These are phyloP conservation scores for Diadema setosum DNA, from an alignment of 35 echinoderm and acorn worm species.

Conservation along the genomic window DNA sequence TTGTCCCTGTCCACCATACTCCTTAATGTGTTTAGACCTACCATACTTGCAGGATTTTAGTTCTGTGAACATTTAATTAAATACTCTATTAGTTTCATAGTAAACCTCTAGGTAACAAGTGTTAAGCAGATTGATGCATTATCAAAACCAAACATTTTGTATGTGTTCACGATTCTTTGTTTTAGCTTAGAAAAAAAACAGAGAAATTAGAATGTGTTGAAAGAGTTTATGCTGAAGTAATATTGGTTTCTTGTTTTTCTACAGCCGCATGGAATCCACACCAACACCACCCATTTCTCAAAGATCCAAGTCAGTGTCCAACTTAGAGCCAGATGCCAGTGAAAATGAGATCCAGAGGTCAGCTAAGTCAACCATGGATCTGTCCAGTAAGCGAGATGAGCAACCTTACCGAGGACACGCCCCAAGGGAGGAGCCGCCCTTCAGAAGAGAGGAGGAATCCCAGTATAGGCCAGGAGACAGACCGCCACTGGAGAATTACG, in stretches of 20 bases:
- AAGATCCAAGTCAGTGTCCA: conserved; percentile 81
- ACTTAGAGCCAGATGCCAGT: conserved; percentile 69
- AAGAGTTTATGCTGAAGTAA: no score
- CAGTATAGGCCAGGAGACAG: neutral
- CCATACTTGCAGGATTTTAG: no score
- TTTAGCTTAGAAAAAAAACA: no score
- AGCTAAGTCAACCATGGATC: conserved; percentile 47
- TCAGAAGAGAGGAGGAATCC: conserved; percentile 1
- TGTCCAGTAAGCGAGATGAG: conserved; percentile 11
- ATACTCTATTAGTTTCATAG: no score
- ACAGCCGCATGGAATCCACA: neutral
- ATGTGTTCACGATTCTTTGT: no score
- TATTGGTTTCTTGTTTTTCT: neutral
- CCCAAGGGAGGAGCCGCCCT: conserved; percentile 32
- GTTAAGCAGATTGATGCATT: no score
- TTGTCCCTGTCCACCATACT: no score
- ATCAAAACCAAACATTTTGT: no score
- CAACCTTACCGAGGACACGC: conserved; percentile 40
- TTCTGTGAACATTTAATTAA: no score
- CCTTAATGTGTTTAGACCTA: no score
- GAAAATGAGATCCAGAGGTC: conserved; percentile 16
- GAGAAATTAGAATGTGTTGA: no score
- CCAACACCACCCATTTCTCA: conserved; percentile 51
- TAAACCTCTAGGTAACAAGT: no score
- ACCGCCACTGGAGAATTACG: conserved; percentile 41